Base-by-base conservation (phyloP, 2,888 invertebrate species). In the Acronicta alni region DNA sequence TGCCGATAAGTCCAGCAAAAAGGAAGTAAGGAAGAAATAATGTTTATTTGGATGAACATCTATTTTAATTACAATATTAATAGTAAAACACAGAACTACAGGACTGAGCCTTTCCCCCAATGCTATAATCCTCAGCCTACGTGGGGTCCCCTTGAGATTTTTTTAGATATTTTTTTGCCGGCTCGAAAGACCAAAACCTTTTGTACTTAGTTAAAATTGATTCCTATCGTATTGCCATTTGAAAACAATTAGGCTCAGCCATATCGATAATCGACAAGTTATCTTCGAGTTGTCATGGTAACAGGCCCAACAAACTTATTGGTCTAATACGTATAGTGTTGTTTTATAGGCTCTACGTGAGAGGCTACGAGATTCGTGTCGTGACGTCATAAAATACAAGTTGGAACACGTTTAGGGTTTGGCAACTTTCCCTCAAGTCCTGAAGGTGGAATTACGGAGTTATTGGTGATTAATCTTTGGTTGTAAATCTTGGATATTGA, bases 281-380 rank as follows among this genome's bases (percentile, higher is more conserved):
- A n/a, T 12, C 14, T 37, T 41, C 60, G 55, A 60, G 58, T 56
- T 56, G 12, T 26, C 35, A 17, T 42, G 12, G 69, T 62, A 49
- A 46, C 46, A 45, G 39, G 1, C 7, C 47, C 47, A 66, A 57
- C 58, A 45, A 71, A 81, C 76, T 80, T 84, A 81, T 80, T 77
- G 76, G 68, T 67, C 70, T 81, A 79, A 83, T 79, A 77, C 70
- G 74, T 61, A 72, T 74, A 76, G 67, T 49, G 67, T 54, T 71
- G 76, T 52, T 85, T 85, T 86, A 85, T 85, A 71, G 80, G 59
- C 51, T 53, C 49, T 63, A 82, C 83, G 86, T 85, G 84, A 56
- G 41, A 46, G 42, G 41, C 57, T 17, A 30, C 23, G 51, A 55
- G 17, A 45, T 44, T 56, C 44, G 37, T 63, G 64, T 59, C 59